Evolutionary conservation across 2,113 vertebrate genomes (phyloP).

Genomic region (Aptenodytes forsteri): DNA sequence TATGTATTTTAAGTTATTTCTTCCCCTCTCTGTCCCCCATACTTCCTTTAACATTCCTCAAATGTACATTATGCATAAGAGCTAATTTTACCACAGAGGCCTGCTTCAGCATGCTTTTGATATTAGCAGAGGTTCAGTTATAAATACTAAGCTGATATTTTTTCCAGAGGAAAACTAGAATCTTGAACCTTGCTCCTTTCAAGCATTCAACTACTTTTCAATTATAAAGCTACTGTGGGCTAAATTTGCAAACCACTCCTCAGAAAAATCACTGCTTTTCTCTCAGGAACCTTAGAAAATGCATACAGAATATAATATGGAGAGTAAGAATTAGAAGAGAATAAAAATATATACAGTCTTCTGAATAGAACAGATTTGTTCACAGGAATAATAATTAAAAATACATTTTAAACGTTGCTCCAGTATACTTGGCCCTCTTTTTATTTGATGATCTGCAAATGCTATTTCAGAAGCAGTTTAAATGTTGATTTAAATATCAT

Average conservation of each 20-base stretch:
- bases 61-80: background rate
- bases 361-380: background rate
- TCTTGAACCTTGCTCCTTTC: background rate
- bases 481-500: background rate
- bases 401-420: background rate
- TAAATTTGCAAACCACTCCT: background rate
- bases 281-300: background rate
- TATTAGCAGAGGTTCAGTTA: background rate
- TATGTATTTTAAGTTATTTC: background rate
- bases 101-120: background rate
- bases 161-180: constrained; percentile 3
- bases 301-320: background rate
- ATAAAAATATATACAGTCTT: background rate
- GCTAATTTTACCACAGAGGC: background rate
- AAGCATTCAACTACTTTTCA: background rate
- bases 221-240: background rate
- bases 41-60: background rate
- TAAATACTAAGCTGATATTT: background rate
- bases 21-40: background rate
- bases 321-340: background rate
- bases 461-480: background rate
- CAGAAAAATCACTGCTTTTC: background rate
- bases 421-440: background rate
- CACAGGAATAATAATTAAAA: background rate
- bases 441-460: background rate